Conservation (phyloP, 2,888 invertebrate species). For the Capitulum mitella region DNA sequence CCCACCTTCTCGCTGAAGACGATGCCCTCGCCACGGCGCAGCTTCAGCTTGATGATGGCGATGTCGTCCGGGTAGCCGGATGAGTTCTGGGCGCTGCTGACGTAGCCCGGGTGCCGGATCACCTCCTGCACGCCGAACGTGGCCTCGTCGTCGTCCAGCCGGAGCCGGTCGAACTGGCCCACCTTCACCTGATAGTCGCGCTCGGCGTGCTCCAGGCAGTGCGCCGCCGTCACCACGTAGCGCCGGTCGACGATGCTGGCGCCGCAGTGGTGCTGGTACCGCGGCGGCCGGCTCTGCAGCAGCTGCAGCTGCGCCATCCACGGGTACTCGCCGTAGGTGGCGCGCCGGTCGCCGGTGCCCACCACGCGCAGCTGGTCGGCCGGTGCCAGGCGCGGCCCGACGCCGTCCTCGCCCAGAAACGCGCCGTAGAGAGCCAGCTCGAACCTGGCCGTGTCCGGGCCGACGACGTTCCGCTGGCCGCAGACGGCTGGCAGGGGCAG, state of each 20-base stretch:
- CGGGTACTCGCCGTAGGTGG: background rate
- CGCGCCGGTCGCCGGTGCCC: background rate
- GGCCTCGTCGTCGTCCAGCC: background rate
- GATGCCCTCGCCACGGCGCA: background rate
- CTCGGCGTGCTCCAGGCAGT: background rate
- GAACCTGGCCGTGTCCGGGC: background rate
- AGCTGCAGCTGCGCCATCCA: constrained; percentile 14
- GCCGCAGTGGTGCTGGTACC: background rate
- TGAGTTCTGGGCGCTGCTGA: background rate
- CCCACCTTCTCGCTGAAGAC: background rate
- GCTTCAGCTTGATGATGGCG: background rate
- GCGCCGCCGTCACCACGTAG: background rate
- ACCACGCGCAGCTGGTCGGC: background rate
- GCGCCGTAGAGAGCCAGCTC: background rate
- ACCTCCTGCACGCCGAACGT: background rate
- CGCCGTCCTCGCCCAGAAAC: background rate
- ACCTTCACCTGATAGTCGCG: background rate
- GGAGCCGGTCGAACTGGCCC: background rate
- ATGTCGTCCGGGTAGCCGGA: background rate
- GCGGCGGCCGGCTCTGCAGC: background rate
- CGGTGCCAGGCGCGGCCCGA: background rate
- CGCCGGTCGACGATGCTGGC: background rate
- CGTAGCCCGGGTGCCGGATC: background rate
- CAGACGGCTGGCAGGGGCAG: background rate
- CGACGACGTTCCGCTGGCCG: background rate